These are phyloP conservation scores for Sanderia malayensis DNA, from an alignment of 30 jellyfish, hydroid and myxozoan species.

Conservation along the genomic window DNA sequence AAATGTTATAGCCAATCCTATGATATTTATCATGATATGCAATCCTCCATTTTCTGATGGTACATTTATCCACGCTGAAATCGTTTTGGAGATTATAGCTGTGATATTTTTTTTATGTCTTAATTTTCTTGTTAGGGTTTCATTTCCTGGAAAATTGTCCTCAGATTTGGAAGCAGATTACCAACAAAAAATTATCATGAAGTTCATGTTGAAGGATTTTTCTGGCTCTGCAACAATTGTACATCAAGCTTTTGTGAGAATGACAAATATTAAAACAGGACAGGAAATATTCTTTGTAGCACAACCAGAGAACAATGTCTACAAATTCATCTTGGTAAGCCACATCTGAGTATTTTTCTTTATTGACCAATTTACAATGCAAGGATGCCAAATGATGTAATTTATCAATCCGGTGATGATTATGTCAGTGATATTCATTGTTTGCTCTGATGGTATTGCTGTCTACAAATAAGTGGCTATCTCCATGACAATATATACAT, in stretches of 20 bases:
- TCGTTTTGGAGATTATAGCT: no score
- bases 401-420: conserved; percentile 56
- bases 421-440: neutral
- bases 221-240: conserved; percentile 66
- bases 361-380: neutral
- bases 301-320: conserved; percentile 85
- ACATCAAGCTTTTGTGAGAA: conserved; percentile 87
- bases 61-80: no score
- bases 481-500: neutral
- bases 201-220: conserved; percentile 60
- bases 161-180: conserved; percentile 81
- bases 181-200: conserved; percentile 86
- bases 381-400: conserved; percentile 57
- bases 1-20: conserved; percentile 56
- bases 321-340: conserved; percentile 75
- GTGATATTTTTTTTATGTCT: no score
- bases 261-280: conserved; percentile 66
- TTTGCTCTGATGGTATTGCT: conserved; percentile 40
- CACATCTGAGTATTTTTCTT: no score
- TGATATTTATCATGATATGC: conserved; percentile 12
- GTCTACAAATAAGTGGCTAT: neutral
- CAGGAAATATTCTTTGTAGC: conserved; percentile 96
- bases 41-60: conserved; percentile 29
- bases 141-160: conserved; percentile 62
- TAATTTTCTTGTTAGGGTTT: conserved; percentile 32